Evolutionary conservation across 1,140 invertebrate genomes (phyloP).

Genomic region (Chironomus striatipennis): DNA sequence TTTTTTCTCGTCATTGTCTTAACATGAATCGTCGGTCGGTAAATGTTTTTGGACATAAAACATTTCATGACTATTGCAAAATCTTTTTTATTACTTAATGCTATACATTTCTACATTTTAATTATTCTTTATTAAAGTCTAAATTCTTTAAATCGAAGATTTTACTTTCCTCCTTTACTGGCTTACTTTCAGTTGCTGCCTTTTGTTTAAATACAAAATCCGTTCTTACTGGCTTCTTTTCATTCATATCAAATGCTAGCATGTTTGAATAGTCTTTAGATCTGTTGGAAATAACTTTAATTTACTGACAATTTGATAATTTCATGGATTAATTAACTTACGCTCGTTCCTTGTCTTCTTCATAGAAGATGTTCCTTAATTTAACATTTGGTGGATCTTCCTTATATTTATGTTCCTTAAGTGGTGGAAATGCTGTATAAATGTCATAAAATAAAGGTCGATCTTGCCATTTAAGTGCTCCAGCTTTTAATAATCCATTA

Average conservation of each 20-base stretch:
- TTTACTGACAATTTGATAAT: background rate
- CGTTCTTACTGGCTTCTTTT: background rate
- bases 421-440: constrained; percentile 78
- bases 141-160: background rate
- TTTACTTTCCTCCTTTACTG: background rate
- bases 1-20: background rate
- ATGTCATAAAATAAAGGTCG: constrained; percentile 85
- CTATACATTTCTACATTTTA: background rate
- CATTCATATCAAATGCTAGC: constrained; percentile 7
- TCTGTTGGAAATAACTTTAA: background rate
- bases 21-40: background rate
- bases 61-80: background rate
- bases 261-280: background rate
- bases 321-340: constrained; percentile 40
- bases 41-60: background rate
- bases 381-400: constrained; percentile 46
- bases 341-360: constrained; percentile 79
- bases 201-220: background rate
- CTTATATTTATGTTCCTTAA: constrained; percentile 57
- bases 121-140: background rate
- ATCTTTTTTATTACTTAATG: background rate
- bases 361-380: constrained; percentile 67
- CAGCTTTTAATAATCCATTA: constrained; percentile 61
- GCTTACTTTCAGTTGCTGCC: background rate
- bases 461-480: constrained; percentile 65